Base-by-base conservation (phyloP, 1,140 invertebrate genomes). In the Hylaeus anthracinus region DNA sequence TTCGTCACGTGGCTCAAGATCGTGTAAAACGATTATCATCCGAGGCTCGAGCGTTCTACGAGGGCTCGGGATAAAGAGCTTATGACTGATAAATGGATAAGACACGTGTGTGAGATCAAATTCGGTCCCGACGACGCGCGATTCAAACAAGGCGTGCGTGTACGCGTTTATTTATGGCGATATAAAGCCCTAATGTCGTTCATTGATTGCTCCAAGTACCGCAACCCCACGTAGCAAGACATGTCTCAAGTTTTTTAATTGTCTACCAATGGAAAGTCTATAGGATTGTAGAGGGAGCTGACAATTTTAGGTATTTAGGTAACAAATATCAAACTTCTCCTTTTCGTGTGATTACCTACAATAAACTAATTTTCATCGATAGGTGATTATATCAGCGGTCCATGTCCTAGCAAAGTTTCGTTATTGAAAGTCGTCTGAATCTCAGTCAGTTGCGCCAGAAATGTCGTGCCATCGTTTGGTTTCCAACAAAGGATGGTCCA, bases 21-120 rank as follows among this genome's bases (percentile, higher is more conserved):
- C 67, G 69, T 79, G 76, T 63, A 72, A 79, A 79, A 72, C 76
- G 69, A 79, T 79, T 79, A 79, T 58, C 60, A 41, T 64, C 12
- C 60, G 39, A 12, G 39, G 51, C 53, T 71, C 69, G 39, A 71
- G 26, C 12, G 12, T 64, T 72, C 69, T 55, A 39, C 39, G 55
- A 43, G 55, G 15, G 55, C 37, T 10, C 1, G 37, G 76, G 39
- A 55, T 72, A 64, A 79, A 72, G 70, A 65, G 76, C 60, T 72
- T 79, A 56, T 39, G 69, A 79, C 69, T 71, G 60, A 63, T 72
- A 72, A 65, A 56, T 56, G 69, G 41, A 72, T 78, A 72, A 72
- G 60, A 72, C 67, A 71, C 76, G 76, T 56, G 58, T 71, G 65
- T 45, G 37, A 61, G 75, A 79, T 79, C 64, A 64, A 64, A 72